A percentile compares a stretch with the other conserved stretches of the same genome.
Evolutionary conservation across 2,113 vertebrate species (phyloP).

Genomic region (Daboia siamensis): DNA sequence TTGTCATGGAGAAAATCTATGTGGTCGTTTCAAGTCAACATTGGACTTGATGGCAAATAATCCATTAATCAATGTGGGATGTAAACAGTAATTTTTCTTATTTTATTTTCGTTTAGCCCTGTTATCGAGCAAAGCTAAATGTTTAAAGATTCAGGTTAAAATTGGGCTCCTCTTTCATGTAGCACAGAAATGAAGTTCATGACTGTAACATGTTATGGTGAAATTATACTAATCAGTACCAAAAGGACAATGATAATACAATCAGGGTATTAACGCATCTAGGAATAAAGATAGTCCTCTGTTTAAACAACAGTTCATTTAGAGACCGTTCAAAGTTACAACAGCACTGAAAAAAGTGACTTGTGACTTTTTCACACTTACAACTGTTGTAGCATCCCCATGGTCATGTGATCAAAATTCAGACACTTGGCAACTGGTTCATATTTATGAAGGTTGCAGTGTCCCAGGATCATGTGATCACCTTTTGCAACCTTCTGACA

Average conservation of each 20-base stretch:
- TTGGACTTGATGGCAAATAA: neutral
- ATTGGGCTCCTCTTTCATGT: neutral
- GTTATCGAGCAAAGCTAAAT: neutral
- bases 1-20: neutral
- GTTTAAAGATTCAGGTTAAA: neutral
- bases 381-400: too few relatives aligned
- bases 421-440: too few relatives aligned
- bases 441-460: too few relatives aligned
- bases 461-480: too few relatives aligned
- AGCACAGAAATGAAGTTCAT: neutral
- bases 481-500: too few relatives aligned
- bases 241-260: neutral
- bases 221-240: neutral
- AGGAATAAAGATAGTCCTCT: neutral
- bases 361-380: too few relatives aligned
- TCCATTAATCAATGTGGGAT: neutral
- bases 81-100: neutral
- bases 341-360: too few relatives aligned
- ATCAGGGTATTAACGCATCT: neutral
- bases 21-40: neutral
- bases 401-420: too few relatives aligned
- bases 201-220: neutral
- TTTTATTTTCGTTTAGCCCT: neutral
- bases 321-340: too few relatives aligned
- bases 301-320: too few relatives aligned